phyloP scores from a whole-genome alignment of 2,113 vertebrate species.

The Erythrolamprus reginae region DNA sequence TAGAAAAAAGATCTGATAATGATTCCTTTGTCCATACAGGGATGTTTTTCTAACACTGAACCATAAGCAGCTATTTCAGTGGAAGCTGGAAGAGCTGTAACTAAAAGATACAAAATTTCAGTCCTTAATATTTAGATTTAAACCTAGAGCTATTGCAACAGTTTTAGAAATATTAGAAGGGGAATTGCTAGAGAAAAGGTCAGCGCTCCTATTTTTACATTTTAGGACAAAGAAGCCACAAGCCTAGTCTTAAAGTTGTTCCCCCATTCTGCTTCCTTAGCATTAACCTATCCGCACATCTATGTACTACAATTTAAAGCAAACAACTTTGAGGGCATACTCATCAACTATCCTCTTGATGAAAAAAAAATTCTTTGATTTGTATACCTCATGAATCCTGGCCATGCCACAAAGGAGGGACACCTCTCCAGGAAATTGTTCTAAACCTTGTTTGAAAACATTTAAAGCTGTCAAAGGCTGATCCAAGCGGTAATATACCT shows the following conservation, averaged over 20 bases:
- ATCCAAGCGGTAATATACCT: slow-evolving; percentile 93
- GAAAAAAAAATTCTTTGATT: neutral
- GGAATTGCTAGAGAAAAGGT: neutral
- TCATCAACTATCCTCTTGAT: neutral
- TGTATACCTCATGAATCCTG: slow-evolving; percentile 85
- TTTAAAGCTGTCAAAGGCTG: slow-evolving; percentile 91
- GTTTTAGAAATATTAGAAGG: neutral
- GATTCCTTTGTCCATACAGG: neutral
- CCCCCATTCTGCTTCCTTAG: neutral
- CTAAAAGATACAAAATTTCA: neutral
- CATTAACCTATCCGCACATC: neutral
- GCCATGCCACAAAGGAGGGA: slow-evolving; percentile 91
- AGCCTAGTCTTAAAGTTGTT: neutral
- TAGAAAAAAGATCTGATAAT: neutral
- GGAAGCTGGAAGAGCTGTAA: neutral
- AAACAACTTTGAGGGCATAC: neutral
- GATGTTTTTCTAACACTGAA: neutral
- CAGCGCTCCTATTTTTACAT: neutral
- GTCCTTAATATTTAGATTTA: neutral
- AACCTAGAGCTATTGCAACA: neutral
- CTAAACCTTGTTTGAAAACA: slow-evolving; percentile 93
- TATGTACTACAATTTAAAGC: neutral
- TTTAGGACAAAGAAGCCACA: slow-evolving; percentile 18
- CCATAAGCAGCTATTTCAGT: slow-evolving; percentile 3
- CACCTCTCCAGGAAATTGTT: slow-evolving; percentile 93